A percentile compares a stretch with the other conserved stretches of the same genome.
Conservation (phyloP, 1,140 invertebrate species). For the Drosophila repleta region DNA sequence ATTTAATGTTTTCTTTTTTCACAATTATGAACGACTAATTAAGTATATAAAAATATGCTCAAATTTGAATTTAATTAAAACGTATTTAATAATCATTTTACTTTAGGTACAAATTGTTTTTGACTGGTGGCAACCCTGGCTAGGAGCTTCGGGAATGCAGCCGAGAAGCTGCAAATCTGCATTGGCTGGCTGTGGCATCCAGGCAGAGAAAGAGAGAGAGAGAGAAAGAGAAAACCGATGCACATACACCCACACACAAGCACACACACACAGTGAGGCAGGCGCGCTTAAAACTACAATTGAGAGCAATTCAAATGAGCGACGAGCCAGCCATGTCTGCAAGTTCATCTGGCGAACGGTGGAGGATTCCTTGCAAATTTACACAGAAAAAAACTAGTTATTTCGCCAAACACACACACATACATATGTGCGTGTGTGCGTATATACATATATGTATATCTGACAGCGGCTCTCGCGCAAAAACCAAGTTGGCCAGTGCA, state of each 20-base stretch:
- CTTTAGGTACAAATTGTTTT: background rate
- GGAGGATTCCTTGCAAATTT: constrained; percentile 48
- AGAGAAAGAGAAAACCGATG: background rate
- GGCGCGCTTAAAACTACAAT: constrained; percentile 31
- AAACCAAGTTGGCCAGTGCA: constrained; percentile 16
- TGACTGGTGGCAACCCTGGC: background rate
- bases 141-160: constrained; percentile 17
- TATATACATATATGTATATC: constrained; percentile 5
- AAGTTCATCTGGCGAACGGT: constrained; percentile 30
- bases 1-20: too few relatives aligned
- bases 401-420: constrained; percentile 35
- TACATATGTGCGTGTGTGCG: background rate
- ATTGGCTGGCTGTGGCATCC: constrained; percentile 4
- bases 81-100: too few relatives aligned
- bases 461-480: constrained; percentile 17
- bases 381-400: constrained; percentile 64
- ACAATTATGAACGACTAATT: too few relatives aligned
- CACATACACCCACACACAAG: background rate
- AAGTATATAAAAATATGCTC: too few relatives aligned
- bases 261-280: background rate
- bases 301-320: constrained; percentile 60
- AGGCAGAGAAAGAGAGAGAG: background rate
- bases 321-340: background rate
- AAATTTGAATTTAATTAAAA: too few relatives aligned
- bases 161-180: constrained; percentile 28